These are phyloP conservation scores for Odontocerum albicorne DNA, from an alignment of 2,888 invertebrate species.

Conservation along the genomic window DNA sequence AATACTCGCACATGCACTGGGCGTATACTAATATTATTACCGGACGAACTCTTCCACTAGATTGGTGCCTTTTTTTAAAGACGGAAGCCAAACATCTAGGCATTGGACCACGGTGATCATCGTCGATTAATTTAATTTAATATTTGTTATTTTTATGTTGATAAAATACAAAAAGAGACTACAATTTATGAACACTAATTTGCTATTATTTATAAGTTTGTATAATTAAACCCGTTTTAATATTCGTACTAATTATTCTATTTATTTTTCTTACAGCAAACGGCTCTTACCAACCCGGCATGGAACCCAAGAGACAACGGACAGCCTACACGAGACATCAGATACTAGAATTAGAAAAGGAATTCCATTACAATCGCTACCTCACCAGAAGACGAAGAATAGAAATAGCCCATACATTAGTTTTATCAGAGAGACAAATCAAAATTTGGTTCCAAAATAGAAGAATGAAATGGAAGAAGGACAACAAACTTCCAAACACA, in stretches of 20 bases:
- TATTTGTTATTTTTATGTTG: no score
- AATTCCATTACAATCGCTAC: constrained; percentile 97
- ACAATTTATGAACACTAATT: no score
- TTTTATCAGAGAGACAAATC: constrained; percentile 88
- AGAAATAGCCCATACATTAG: constrained; percentile 95
- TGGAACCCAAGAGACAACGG: constrained; percentile 94
- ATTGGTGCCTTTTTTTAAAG: no score
- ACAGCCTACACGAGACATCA: constrained; percentile 98
- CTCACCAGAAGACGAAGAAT: constrained; percentile 92
- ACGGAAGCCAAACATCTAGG: no score
- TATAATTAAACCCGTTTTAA: background rate
- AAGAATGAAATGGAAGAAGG: constrained; percentile 86
- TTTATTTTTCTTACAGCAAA: constrained; percentile 71
- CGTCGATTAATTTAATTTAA: no score
- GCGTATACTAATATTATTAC: no score
- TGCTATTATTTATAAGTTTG: no score
- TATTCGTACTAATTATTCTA: constrained; percentile 17
- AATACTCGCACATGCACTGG: no score
- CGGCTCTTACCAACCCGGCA: constrained; percentile 85
- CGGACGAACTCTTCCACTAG: no score
- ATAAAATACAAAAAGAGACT: no score
- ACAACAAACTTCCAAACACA: constrained; percentile 87
- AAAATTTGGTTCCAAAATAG: constrained; percentile 89
- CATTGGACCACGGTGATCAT: no score
- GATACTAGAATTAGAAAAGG: constrained; percentile 95